phyloP scores from a whole-genome alignment of 1,140 invertebrate species.

The Heliconius congener region DNA sequence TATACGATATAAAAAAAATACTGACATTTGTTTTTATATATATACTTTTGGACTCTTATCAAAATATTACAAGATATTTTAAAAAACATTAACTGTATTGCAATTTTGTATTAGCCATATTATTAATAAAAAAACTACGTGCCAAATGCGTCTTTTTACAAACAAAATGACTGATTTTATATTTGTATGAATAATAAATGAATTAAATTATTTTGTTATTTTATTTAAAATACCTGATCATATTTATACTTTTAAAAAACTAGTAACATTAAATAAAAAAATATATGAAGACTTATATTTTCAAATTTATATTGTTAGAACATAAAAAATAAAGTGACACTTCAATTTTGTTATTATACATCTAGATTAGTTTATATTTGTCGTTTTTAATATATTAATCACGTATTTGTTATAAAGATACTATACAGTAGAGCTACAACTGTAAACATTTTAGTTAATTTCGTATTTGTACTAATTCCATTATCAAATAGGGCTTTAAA shows the following conservation, averaged over 20 bases:
- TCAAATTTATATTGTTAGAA: no score
- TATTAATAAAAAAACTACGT: conserved; percentile 70
- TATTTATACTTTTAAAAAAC: no score
- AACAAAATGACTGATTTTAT: conserved; percentile 80
- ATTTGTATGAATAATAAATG: conserved; percentile 64
- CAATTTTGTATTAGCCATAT: conserved; percentile 68
- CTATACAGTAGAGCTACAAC: neutral
- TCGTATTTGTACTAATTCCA: conserved; percentile 31
- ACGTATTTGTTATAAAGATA: neutral
- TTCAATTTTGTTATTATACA: no score
- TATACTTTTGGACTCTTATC: neutral
- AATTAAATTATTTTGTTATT: conserved; percentile 46
- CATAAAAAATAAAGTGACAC: no score
- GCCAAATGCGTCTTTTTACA: conserved; percentile 80
- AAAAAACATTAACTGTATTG: conserved; percentile 25
- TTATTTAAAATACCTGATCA: conserved; percentile 20
- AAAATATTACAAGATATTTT: neutral
- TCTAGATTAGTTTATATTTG: no score
- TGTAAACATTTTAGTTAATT: neutral
- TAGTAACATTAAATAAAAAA: no score
- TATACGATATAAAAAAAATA: neutral
- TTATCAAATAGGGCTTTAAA: conserved; percentile 43
- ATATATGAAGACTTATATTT: no score
- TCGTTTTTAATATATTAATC: neutral
- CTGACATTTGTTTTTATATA: neutral